Conservation (phyloP, 2,797 vertebrate species). For the Hemibagrus guttatus region DNA sequence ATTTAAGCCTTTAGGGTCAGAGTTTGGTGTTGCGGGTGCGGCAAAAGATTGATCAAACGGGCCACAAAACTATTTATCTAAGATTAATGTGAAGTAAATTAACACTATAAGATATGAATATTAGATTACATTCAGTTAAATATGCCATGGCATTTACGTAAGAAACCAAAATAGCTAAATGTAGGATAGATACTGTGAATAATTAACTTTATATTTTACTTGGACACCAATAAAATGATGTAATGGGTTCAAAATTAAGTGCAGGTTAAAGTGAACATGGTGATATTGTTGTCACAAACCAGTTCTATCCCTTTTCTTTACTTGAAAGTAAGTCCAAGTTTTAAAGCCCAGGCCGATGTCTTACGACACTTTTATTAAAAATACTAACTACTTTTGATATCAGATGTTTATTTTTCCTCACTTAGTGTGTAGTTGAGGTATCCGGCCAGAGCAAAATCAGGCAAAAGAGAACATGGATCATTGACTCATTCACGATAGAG, state of each 20-base stretch:
- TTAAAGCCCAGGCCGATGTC: background rate
- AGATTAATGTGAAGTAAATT: background rate
- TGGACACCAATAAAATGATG: background rate
- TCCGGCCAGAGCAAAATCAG: background rate
- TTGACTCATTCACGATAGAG: constrained; percentile 17
- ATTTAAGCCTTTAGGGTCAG: background rate
- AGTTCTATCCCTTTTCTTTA: background rate
- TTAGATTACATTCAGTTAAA: background rate
- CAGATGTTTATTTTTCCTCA: background rate
- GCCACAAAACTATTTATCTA: background rate
- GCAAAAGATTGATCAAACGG: background rate
- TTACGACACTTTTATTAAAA: background rate
- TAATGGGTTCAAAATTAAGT: background rate
- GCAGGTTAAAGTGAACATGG: background rate
- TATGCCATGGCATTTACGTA: background rate
- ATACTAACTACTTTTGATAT: background rate
- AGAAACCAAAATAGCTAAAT: background rate
- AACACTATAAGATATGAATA: background rate
- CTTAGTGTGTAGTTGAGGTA: background rate
- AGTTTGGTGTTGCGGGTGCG: background rate
- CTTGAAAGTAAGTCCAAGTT: background rate
- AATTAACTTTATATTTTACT: background rate
- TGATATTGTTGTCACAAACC: background rate
- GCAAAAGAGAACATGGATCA: constrained; percentile 14
- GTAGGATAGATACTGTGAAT: background rate